Evolutionary conservation across 2,113 vertebrate genomes (phyloP).

Genomic region (Saguinus imperator): DNA sequence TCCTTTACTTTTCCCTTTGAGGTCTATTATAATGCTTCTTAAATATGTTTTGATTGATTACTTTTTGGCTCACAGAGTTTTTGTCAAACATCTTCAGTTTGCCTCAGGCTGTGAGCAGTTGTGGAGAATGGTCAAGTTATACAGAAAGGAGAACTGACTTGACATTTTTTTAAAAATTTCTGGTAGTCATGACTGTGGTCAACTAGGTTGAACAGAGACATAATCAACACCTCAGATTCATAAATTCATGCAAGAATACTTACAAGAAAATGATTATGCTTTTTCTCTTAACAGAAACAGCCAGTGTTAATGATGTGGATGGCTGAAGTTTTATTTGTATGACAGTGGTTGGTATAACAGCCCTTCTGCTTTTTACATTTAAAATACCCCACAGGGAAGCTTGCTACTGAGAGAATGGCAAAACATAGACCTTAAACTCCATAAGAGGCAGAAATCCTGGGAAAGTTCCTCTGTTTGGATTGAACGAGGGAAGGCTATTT

Average conservation of each 20-base stretch:
- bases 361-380: conserved; percentile 33
- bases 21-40: not conserved
- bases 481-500: not conserved
- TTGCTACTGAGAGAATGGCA: not conserved
- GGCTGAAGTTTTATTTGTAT: conserved; percentile 57
- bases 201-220: not conserved
- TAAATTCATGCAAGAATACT: conserved; percentile 35
- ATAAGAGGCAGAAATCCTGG: not conserved
- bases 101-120: not conserved
- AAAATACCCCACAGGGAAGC: conserved; percentile 37
- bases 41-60: conserved; percentile 58
- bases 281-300: conserved; percentile 65
- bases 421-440: not conserved
- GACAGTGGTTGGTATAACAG: conserved; percentile 58
- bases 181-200: not conserved
- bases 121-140: not conserved
- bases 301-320: conserved; percentile 43
- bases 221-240: not conserved
- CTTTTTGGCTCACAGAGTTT: not conserved
- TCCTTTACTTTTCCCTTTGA: not conserved
- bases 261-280: conserved; percentile 44
- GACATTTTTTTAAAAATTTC: not conserved
- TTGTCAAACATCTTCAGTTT: conserved; percentile 4
- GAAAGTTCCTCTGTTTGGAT: not conserved
- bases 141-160: not conserved